A percentile compares a stretch with the other conserved stretches of the same genome.
phyloP scores from a whole-genome alignment of 2,797 vertebrate species.

The Dipus sagitta region DNA sequence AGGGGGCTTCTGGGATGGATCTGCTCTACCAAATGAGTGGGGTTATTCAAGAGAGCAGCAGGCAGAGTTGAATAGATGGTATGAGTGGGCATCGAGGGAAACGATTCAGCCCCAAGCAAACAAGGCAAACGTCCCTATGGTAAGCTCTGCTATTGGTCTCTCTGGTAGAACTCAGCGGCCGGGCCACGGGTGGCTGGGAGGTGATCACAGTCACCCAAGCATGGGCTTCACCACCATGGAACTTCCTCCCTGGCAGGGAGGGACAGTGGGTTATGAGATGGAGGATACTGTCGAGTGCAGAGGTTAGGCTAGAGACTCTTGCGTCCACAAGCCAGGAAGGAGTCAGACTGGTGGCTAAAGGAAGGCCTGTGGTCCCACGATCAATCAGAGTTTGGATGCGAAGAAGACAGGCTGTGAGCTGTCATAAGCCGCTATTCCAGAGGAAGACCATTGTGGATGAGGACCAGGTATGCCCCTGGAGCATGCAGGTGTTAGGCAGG shows the following conservation, averaged over 20 bases:
- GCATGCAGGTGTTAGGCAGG: neutral
- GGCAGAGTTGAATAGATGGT: neutral
- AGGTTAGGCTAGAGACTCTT: neutral
- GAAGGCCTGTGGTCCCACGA: neutral
- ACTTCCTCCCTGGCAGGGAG: neutral
- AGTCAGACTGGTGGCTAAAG: neutral
- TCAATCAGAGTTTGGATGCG: neutral
- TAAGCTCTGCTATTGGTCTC: accelerated
- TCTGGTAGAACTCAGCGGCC: neutral
- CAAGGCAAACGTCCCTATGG: neutral
- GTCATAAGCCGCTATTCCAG: neutral
- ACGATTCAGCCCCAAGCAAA: neutral
- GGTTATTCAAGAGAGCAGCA: neutral
- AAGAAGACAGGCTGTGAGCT: neutral
- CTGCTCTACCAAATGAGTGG: neutral
- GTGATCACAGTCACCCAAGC: neutral
- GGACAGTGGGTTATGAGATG: too few relatives aligned
- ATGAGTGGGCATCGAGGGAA: neutral
- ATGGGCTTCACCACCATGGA: neutral
- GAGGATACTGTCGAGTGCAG: neutral
- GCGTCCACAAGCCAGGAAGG: neutral
- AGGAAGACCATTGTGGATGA: neutral
- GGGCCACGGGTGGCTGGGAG: accelerated
- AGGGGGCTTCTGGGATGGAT: neutral
- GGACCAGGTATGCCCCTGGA: neutral